Evolutionary conservation across 2,888 invertebrate genomes (phyloP), one percentile per base, ranked within the genome.

Genomic region (Leptarthrus brevirostris): DNA sequence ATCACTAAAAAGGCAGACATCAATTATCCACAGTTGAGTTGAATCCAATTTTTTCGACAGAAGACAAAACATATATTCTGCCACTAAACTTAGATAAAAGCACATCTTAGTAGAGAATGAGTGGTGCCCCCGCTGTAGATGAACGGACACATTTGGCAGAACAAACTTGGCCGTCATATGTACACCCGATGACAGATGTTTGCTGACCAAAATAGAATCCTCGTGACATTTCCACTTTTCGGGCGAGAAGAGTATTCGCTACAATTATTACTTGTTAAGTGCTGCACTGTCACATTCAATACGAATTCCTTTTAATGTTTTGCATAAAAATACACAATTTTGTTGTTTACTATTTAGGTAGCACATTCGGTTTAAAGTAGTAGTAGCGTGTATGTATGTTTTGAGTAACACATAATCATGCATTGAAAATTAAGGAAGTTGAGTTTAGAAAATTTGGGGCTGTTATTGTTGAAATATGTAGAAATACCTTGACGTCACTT

Each of bases 151-250:
- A 20, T 58, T 58, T 58, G 58, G 58, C 36, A 16, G 36, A 34
- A 20, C 12, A n/a, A 22, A 16, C 36, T 10, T 20, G 58, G 58
- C 58, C 58, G 58, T 58, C 58, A 58, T 58, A 58, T 58, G 58
- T 58, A 58, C 58, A 36, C 36, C 10, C 34, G 20, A 58, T 58
- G 58, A 58, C 36, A 58, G 58, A 58, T 58, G 58, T 36, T 34
- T 36, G 58, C n/a, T 58, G 58, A 58, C 58, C 36, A 36, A 58
- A 58, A 58, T 58, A 58, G 58, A 40, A 58, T 58, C 8, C 36
- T 36, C 8, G 36, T 36, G 58, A 58, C 58, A 58, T 58, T 58
- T 58, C 36, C 58, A 58, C 36, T 58, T 58, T 58, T 36, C 34
- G 34, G 30, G 18, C 36, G 36, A 36, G 34, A 16, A 58, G 16